Evolutionary conservation across 2,888 invertebrate genomes (phyloP), one percentile per base, ranked within the genome.

Genomic region (Julus scandinavius): DNA sequence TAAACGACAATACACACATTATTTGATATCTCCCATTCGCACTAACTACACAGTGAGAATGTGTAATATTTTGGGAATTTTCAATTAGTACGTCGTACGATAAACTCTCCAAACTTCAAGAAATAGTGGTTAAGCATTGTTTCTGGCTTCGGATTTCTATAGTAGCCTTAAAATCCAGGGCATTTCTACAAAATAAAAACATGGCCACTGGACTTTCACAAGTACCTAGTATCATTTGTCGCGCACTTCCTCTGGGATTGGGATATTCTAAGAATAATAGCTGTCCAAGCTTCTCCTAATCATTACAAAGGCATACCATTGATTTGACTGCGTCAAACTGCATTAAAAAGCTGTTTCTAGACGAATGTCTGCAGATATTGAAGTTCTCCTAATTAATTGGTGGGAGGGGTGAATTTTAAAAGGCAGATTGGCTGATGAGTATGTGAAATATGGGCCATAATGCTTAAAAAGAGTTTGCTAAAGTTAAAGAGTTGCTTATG

Each of bases 381-480:
- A 54, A 29, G 72, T 72, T 29, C 9, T 29, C n/a, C 72, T 72
- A 72, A 29, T 54, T 54, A 54, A 54, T 54, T 54, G 17, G 54
- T 72, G 72, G 72, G 72, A 9, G 29, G 29, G 29, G 29, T 2
- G n/a, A 29, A 72, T 72, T 72, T 72, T 72, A 11, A 54, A 72
- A 72, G 72, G 72, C 72, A 72, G 72, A 72, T 29, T 72, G 72
- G 72, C 72, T 72, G 72, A 72, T 72, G 72, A 72, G 72, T 72
- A 72, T 72, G 72, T 72, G 29, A 29, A 29, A 9, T 29, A 72
- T 72, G 72, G 29, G 72, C 29, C 29, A 63, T 72, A 72, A 29
- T 29, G 72, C 72, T 72, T 72, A 72, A 63, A 63, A 63, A 29
- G 72, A 72, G 72, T 72, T 72, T 1, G 72, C 72, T 72, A 7